Evolutionary conservation across 2,797 vertebrate genomes (phyloP).

Genomic region (Phataginus tetradactyla): DNA sequence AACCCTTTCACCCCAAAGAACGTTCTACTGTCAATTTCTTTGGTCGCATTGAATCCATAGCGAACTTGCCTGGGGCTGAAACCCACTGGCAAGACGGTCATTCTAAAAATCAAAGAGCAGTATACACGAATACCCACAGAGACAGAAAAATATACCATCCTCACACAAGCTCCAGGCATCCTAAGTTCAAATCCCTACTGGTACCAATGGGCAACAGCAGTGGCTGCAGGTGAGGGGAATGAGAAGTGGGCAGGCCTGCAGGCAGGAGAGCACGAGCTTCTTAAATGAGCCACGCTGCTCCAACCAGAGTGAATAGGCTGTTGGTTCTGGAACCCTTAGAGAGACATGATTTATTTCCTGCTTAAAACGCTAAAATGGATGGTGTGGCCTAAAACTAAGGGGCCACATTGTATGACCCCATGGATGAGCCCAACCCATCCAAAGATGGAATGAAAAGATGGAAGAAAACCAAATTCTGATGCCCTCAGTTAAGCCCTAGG

Average conservation of each 20-base stretch:
- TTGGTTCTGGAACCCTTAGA: not conserved
- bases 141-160: not conserved
- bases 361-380: not conserved
- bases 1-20: no score
- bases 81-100: no score
- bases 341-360: not conserved
- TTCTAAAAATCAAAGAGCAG: not conserved
- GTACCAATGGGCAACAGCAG: not conserved
- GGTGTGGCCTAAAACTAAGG: not conserved
- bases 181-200: no score
- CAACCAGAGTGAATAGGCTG: not conserved
- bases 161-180: not conserved
- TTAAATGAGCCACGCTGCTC: not conserved
- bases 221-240: rapidly evolving
- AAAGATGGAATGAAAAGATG: not conserved
- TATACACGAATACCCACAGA: not conserved
- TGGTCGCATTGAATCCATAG: no score
- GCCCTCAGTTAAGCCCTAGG: not conserved
- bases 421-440: not conserved
- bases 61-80: no score
- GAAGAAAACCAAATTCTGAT: no score
- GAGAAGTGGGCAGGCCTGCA: not conserved
- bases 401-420: not conserved
- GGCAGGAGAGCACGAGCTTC: not conserved
- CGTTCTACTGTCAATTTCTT: no score